These are phyloP conservation scores for Rhizomys pruinosus DNA, from an alignment of 2,113 vertebrate species.

Conservation along the genomic window DNA sequence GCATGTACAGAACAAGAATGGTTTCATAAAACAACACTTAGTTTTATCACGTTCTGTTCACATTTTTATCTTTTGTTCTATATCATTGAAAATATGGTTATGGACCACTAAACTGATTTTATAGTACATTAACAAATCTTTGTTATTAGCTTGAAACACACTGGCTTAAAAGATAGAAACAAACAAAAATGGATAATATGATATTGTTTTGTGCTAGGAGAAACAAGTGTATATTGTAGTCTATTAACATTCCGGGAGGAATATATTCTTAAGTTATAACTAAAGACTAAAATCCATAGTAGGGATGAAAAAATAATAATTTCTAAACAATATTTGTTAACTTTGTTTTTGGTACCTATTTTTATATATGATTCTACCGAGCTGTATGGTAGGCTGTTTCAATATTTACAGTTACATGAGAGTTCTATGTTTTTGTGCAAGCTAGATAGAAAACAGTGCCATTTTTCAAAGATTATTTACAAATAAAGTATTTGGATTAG, in stretches of 20 bases:
- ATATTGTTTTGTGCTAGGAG: slow-evolving; percentile 37
- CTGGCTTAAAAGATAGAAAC: slow-evolving; percentile 20
- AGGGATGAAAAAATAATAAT: slow-evolving; percentile 50
- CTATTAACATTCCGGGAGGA: slow-evolving; percentile 4
- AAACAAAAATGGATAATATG: background rate
- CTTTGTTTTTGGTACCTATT: background rate
- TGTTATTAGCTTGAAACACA: slow-evolving; percentile 27
- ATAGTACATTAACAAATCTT: slow-evolving; percentile 30
- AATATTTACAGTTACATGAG: slow-evolving; percentile 1
- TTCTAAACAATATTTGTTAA: slow-evolving; percentile 14
- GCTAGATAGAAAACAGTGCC: background rate
- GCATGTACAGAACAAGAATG: background rate
- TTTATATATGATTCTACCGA: background rate
- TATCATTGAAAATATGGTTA: slow-evolving; percentile 56
- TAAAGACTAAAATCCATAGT: background rate
- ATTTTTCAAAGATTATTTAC: slow-evolving; percentile 48
- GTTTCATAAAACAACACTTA: slow-evolving; percentile 52
- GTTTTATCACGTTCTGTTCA: background rate
- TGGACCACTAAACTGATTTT: slow-evolving; percentile 48
- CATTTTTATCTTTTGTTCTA: slow-evolving; percentile 25
- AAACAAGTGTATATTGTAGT: background rate
- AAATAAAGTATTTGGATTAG: background rate
- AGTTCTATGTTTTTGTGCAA: background rate
- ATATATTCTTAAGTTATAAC: background rate
- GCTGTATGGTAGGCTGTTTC: slow-evolving; percentile 34